Base-by-base conservation (phyloP, 2,113 vertebrate species). In the Macquaria ambigua region DNA sequence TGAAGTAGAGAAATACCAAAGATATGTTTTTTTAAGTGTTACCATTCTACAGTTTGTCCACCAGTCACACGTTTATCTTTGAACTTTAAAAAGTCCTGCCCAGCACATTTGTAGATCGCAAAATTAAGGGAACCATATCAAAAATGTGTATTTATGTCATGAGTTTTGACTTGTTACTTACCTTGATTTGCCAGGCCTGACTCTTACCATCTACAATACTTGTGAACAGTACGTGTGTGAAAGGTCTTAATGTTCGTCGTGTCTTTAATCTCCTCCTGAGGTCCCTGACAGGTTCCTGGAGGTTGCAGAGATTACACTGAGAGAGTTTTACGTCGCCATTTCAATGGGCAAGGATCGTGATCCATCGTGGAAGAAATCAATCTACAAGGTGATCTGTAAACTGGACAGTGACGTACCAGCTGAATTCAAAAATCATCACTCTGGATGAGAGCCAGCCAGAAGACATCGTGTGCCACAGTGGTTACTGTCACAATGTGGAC, bases 361-460 rank as follows among this genome's bases (percentile, higher is more conserved):
- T 79, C 97, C 97, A 7, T 98, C 97, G 76, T 99, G 98, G 98
- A 99, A 99, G 94, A 99, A 99, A 93, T 93, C 96, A 14, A 99
- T 99, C 95, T 99, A 99, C 94, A 99, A 98, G 94, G 96, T 98
- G 20, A 99, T 99, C 95, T 98, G 97, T 31, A 99, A 98, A 93
- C 94, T 98, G 91, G 98, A 99, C 94, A 95, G 95, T 20, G 95
- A 97, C 8, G 95, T 98, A 41, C 97, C 98, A 0, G 94, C 95
- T 56, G 94, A 90, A 58, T 97, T 98, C 93, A 98, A 96, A 91
- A 74, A 34, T 31, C 55, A 83, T 14, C 75, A 21, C 14, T 64
- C 58, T 23, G 81, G 52, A 81, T 88, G 67, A 86, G 63, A 71
- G 18, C 23, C 21, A 41, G 31, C 20, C 25, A 37, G 41, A 20